Evolutionary conservation across 2,797 vertebrate genomes (phyloP), one percentile per base, ranked within the genome.

Genomic region (Mus minutoides): DNA sequence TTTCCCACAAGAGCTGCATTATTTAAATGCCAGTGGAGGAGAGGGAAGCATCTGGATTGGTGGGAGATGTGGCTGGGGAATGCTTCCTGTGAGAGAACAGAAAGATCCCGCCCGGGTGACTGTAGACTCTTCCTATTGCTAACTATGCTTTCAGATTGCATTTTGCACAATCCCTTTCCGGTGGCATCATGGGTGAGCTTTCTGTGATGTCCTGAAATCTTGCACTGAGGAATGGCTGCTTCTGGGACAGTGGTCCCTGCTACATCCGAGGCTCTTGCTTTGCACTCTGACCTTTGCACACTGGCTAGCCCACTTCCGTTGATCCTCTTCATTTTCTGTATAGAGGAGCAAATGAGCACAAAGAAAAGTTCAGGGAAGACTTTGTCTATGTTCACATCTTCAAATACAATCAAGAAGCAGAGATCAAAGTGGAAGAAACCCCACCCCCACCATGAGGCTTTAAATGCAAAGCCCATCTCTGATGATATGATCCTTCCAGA

Each of bases 11-110:
- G 92, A 97, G 98, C 97, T 97, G 96, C 96, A 93, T 98, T 97
- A 96, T 97, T 97, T 97, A 98, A 98, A 98, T 96, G 73, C 97
- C 96, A 77, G 96, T 95, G 83, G 97, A 97, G 90, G 96, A 34
- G n/a, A 75, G 52, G 96, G 85, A 54, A 62, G 96, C 91, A 79
- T 73, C 54, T 31, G 73, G 88, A 46, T 4, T 73, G 46, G 88
- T 62, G 56, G 88, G 3, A 87, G 69, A 96, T 37, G 12, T 58
- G 60, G 93, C 83, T 80, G 54, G 56, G 52, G 54, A 84, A 43
- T 88, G 9, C 92, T 96, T 52, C 76, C 95, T 77, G 96, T 87
- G 89, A 96, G 85, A 96, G 12, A 12, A 22, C 4, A 19, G 96
- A 92, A 84, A 78, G 85, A 31, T 93, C 90, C 31, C 24, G 58